Base-by-base conservation (phyloP, 2,113 vertebrate species). In the Girardinichthys multiradiatus region DNA sequence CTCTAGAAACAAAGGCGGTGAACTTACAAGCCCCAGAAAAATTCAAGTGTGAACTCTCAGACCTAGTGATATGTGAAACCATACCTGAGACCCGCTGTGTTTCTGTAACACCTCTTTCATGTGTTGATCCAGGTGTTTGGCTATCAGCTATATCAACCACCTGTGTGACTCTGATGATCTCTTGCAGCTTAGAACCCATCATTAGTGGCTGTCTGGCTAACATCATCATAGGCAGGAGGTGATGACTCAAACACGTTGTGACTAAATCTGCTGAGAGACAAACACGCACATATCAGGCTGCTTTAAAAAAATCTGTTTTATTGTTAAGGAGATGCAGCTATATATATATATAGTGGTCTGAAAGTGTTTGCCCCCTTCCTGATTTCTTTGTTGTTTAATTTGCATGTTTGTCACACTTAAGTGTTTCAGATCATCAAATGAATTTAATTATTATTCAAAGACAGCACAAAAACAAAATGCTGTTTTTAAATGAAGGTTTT, bases 151-250 rank as follows among this genome's bases (percentile, higher is more conserved):
- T 57, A 57, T 30, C 21, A 5, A 31, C 67, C 67, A 57, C 59
- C 62, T n/a, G 7, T 68, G 29, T 42, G 5, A 63, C 31, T 59
- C 57, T 13, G 70, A 63, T 24, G 1, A 72, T 45, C 68, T 68
- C 39, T 68, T 45, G 45, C 60, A 66, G 62, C 64, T 39, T 48
- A 24, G 42, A 33, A 72, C 33, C 69, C 19, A 10, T 81, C 54
- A 75, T 87, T 81, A 87, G 82, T 59, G 78, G 59, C 28, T 0
- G 64, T 82, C 54, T 85, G 72, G n/a, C 15, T 63, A 42, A 69
- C n/a, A 26, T 29, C 69, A n/a, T 64, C 31, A 31, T 42, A 63
- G 8, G 30, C 1, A 0, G 61, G 77, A 5, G 57, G 21, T 48
- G 15, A 35, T 84, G 82, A 85, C 30, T 86, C 74, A 83, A 58